Base-by-base conservation (phyloP, 2,888 invertebrate genomes). In the Microctonus hyperodae region DNA sequence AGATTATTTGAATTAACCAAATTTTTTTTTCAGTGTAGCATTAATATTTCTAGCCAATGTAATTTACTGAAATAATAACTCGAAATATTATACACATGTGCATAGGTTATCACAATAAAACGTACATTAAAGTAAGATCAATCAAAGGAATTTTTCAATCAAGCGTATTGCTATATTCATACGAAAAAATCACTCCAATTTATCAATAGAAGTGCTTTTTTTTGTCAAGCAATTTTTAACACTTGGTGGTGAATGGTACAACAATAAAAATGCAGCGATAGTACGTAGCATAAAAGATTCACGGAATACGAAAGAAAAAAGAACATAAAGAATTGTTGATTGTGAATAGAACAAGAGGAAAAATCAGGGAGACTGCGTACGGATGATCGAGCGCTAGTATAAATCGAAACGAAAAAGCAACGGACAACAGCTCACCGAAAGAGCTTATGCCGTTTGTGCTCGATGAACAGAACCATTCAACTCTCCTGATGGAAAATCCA, bases 401-500 rank as follows among this genome's bases (percentile, higher is more conserved):
- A 51, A 61, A 61, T 61, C 61, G 51, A 50, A 31, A 37, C 28
- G 48, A n/a, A 31, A 58, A 40, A 60, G 48, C 48, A 51, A 61
- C 51, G 61, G 50, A 10, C 25, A 35, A 35, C 33, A 61, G 61
- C 63, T 53, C 25, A 35, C 20, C 16, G 44, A 44, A 6, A n/a
- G 44, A 44, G 37, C 37, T 63, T 53, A 64, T 56, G 53, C 60
- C 57, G 50, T 64, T 56, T 44, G 37, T 66, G 57, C 65, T 44
- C 65, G 65, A 65, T 63, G 63, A 65, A 65, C 63, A 55, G 62
- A 63, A 55, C 65, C 40, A 69, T 63, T 66, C 69, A 63, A 65
- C 63, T 62, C 61, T 22, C 62, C 44, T 63, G 31, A 65, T 33
- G 53, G 63, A 25, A 23, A 61, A 59, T 48, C 35, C 35, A 63